Evolutionary conservation across 2,113 vertebrate genomes (phyloP).

Genomic region (Illadopsis cleaveri): DNA sequence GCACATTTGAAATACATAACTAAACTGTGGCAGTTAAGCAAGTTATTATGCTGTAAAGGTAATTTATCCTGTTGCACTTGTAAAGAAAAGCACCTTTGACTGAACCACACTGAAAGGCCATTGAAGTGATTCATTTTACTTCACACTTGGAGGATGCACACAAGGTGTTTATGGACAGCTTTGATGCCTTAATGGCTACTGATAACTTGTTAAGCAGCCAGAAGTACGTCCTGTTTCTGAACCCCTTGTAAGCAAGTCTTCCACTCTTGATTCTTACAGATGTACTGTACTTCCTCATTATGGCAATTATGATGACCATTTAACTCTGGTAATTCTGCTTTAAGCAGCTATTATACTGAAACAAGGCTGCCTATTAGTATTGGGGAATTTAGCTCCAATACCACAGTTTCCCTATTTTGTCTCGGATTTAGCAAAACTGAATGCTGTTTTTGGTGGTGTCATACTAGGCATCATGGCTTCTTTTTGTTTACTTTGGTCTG

Average conservation of each 20-base stretch:
- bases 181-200: not conserved
- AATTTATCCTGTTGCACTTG: not conserved
- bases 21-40: not conserved
- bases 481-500: conserved; percentile 5
- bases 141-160: not conserved
- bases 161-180: not conserved
- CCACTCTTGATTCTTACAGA: not conserved
- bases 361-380: not conserved
- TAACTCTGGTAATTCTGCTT: not conserved
- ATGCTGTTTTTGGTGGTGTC: not conserved
- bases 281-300: not conserved
- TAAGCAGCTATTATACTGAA: not conserved
- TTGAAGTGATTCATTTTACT: not conserved
- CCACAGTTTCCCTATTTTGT: not conserved
- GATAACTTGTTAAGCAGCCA: not conserved
- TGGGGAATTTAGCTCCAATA: not conserved
- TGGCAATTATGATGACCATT: not conserved
- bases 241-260: not conserved
- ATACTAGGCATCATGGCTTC: not conserved
- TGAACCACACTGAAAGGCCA: not conserved
- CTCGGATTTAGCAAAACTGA: not conserved
- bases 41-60: not conserved
- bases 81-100: not conserved
- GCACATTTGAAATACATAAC: not conserved
- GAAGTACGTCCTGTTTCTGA: not conserved